Evolutionary conservation across 1,140 invertebrate genomes (phyloP), one percentile per base, ranked within the genome.

Genomic region (Drosophila albomicans): DNA sequence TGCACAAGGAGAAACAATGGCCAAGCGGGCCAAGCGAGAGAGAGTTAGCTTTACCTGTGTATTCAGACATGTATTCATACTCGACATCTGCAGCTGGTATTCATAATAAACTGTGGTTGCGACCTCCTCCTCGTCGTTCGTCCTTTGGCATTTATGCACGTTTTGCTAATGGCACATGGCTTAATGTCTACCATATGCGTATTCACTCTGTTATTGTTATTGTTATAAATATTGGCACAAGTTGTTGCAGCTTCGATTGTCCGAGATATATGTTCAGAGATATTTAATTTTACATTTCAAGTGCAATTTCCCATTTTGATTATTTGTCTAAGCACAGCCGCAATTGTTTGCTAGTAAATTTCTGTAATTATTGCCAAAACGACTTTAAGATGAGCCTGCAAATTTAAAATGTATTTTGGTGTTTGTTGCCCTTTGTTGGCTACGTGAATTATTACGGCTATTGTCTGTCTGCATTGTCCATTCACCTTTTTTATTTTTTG

Each of bases 131-230:
- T 38, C 7, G 7, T 38, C 32, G 20, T 25, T 35, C 28, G 15
- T 45, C 49, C 11, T 81, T 73, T 71, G 63, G 78, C 81, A 86
- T 85, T 85, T 81, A 79, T 86, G 82, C 82, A 85, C 82, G 82
- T 86, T 81, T 81, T 61, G 71, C 74, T 81, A 85, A 84, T 78
- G 66, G 58, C 58, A 68, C 51, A 67, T 71, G 63, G 62, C 72
- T 64, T 67, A 81, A 81, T 85, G 75, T 81, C 74, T 78, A 1
- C 30, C 30, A 32, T 10, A 38, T 38, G 35, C 35, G 35, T 38
- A 81, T 85, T 74, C 61, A 78, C 62, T 52, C n/a, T 7, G 13
- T 16, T 48, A n/a, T 52, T 13, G 28, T 32, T 30, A 43, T 43
- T 45, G 52, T 20, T 11, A 15, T 32, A 30, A 32, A 15, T 32